Conservation (phyloP, 2,113 vertebrate genomes). For the Zeus faber region DNA sequence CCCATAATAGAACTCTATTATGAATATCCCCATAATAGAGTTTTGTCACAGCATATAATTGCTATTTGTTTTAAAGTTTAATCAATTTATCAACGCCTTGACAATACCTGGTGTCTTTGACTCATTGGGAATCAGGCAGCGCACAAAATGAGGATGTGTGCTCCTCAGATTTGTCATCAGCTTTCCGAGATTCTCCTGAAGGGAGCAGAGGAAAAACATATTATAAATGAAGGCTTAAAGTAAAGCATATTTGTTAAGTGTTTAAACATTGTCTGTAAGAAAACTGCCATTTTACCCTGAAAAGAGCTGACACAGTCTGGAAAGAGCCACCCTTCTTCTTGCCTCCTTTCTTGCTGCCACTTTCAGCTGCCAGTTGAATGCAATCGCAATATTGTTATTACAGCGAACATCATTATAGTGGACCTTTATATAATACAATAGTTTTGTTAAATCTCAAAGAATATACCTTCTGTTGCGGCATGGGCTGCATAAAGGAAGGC, state of each 20-base stretch:
- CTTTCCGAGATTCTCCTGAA: constrained; percentile 86
- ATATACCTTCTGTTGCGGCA: neutral
- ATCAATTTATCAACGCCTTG: constrained; percentile 44
- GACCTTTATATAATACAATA: no score
- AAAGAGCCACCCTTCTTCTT: constrained; percentile 89
- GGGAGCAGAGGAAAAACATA: constrained; percentile 15
- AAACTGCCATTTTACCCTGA: constrained; percentile 72
- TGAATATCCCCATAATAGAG: no score
- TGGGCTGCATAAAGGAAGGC: neutral
- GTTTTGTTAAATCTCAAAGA: no score
- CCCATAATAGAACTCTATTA: no score
- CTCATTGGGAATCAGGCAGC: constrained; percentile 84
- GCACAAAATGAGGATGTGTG: constrained; percentile 84
- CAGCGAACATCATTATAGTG: no score
- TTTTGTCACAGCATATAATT: no score
- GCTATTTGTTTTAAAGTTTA: neutral
- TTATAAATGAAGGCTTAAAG: no score
- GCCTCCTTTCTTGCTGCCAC: constrained; percentile 61
- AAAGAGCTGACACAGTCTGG: constrained; percentile 86
- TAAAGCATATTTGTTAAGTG: neutral
- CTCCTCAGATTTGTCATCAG: constrained; percentile 80
- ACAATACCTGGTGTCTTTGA: constrained; percentile 85
- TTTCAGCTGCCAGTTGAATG: constrained; percentile 56
- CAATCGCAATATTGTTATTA: no score
- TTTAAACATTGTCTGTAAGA: neutral